Evolutionary conservation across 2,113 vertebrate species (phyloP).

Genomic region (Festucalex cinctus): DNA sequence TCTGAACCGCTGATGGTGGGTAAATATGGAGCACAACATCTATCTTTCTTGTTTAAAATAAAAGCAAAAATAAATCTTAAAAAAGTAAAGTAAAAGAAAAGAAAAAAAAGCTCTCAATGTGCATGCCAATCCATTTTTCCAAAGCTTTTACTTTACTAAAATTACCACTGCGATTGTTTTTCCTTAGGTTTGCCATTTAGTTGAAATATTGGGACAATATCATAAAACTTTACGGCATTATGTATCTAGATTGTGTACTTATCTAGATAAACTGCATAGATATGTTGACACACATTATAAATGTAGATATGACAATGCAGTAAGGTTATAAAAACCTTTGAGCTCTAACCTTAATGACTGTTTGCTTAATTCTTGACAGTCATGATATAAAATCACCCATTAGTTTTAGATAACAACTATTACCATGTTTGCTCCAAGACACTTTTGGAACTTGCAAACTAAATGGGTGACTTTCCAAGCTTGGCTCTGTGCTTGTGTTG

Average conservation of each 20-base stretch:
- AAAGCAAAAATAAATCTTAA: too few relatives aligned
- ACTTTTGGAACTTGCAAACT: slow-evolving; percentile 38
- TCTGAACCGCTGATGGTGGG: too few relatives aligned
- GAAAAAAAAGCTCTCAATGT: too few relatives aligned
- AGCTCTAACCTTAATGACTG: slow-evolving; percentile 3
- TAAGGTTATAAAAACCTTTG: neutral
- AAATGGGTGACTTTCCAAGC: slow-evolving; percentile 57
- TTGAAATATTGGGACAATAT: slow-evolving; percentile 1
- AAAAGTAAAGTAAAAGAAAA: too few relatives aligned
- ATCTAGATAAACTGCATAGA: slow-evolving; percentile 4
- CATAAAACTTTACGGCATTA: slow-evolving; percentile 13
- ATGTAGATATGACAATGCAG: neutral
- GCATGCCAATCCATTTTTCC: too few relatives aligned
- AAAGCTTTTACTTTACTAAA: too few relatives aligned
- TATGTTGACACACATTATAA: slow-evolving; percentile 18
- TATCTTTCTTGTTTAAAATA: too few relatives aligned
- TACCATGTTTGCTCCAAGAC: slow-evolving; percentile 33
- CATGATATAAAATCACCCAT: slow-evolving; percentile 18
- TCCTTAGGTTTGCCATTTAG: neutral
- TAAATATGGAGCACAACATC: too few relatives aligned
- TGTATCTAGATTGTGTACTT: slow-evolving; percentile 11
- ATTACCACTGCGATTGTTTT: neutral
- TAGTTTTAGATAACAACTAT: slow-evolving; percentile 16
- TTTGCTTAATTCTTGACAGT: slow-evolving; percentile 24
- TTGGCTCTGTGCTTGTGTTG: slow-evolving; percentile 39